Conservation (phyloP, 2,797 vertebrate species). For the Chelidonichthys spinosus region DNA sequence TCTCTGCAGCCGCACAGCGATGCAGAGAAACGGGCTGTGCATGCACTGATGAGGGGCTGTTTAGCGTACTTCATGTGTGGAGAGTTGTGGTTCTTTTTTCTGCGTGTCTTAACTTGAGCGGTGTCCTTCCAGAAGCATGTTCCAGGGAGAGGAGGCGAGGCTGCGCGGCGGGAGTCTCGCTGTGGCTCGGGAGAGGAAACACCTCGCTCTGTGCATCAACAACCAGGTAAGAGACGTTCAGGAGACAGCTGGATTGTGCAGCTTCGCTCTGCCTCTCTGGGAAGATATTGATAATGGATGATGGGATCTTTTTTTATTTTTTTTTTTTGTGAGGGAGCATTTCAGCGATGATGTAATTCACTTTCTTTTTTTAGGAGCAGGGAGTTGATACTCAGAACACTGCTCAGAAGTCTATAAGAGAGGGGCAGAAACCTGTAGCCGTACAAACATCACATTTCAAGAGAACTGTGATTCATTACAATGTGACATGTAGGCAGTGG, state of each 20-base stretch:
- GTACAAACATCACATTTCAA: neutral
- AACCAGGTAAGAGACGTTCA: slow-evolving; percentile 77
- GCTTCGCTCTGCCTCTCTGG: neutral
- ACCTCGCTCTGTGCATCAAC: slow-evolving; percentile 82
- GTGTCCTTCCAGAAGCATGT: slow-evolving; percentile 77
- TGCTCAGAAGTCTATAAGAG: neutral
- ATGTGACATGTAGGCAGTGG: neutral
- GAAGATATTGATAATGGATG: neutral
- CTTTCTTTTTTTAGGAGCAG: slow-evolving; percentile 48
- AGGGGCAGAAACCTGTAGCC: neutral
- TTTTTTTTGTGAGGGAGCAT: neutral
- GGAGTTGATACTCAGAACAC: slow-evolving; percentile 43
- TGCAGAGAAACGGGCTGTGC: slow-evolving; percentile 20
- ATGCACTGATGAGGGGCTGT: neutral
- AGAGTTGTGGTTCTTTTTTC: slow-evolving; percentile 24
- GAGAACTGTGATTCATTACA: neutral
- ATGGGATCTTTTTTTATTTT: neutral
- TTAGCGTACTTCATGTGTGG: slow-evolving; percentile 3
- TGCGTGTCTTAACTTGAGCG: slow-evolving; percentile 63
- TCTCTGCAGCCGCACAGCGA: slow-evolving; percentile 29
- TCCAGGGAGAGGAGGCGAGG: slow-evolving; percentile 79
- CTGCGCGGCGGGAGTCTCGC: slow-evolving; percentile 75
- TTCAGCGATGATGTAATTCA: slow-evolving; percentile 70
- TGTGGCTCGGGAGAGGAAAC: slow-evolving; percentile 78
- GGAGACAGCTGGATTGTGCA: neutral